Conservation (phyloP, 2,888 invertebrate genomes). For the Saturnia japonica region DNA sequence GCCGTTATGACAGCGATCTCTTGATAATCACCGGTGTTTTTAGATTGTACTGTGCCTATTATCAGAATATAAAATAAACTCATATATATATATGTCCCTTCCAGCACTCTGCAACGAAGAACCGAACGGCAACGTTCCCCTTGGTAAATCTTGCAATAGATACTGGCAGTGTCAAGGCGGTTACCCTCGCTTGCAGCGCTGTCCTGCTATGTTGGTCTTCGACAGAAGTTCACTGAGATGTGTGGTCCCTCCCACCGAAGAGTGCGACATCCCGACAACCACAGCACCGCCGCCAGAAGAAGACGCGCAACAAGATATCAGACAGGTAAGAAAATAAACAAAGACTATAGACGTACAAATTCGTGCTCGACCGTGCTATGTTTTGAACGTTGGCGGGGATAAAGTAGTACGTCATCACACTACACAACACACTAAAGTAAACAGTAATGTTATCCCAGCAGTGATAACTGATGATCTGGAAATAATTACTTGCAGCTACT, state of each 20-base stretch:
- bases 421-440: too few relatives aligned
- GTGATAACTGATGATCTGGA: too few relatives aligned
- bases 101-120: constrained; percentile 95
- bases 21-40: too few relatives aligned
- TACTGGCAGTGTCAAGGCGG: constrained; percentile 98
- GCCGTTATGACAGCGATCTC: too few relatives aligned
- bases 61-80: background rate
- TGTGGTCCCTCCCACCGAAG: constrained; percentile 94
- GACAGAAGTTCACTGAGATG: constrained; percentile 91
- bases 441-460: too few relatives aligned
- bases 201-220: constrained; percentile 95
- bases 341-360: too few relatives aligned
- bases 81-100: constrained; percentile 39
- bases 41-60: too few relatives aligned
- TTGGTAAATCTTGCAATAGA: constrained; percentile 95
- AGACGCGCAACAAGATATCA: constrained; percentile 53
- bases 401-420: too few relatives aligned
- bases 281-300: constrained; percentile 84
- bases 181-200: constrained; percentile 94
- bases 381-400: too few relatives aligned
- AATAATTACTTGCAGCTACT: too few relatives aligned
- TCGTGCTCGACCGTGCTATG: too few relatives aligned
- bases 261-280: constrained; percentile 92
- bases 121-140: constrained; percentile 93
- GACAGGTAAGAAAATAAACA: constrained; percentile 51